Percentiles rank a stretch among this genome's conserved stretches.
Evolutionary conservation across 2,888 invertebrate genomes (phyloP).

Genomic region (Cacoxenus indagator): DNA sequence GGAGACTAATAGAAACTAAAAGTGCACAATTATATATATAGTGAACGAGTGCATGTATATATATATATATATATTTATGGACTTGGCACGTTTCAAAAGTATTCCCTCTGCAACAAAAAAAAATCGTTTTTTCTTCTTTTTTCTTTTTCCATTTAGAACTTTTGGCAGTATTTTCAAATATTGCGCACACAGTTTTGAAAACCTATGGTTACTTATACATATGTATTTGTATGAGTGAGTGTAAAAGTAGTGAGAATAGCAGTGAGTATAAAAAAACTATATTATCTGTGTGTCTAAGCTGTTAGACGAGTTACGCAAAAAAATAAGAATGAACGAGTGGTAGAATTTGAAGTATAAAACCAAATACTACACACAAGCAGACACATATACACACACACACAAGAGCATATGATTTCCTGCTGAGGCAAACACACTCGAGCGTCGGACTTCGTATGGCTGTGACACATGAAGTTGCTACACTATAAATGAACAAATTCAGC

Average conservation of each 20-base stretch:
- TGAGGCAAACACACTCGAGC: not conserved
- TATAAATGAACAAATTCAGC: not conserved
- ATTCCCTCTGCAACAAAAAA: no score
- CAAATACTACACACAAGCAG: not conserved
- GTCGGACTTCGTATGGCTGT: not conserved
- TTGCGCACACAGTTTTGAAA: not conserved
- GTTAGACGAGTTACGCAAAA: not conserved
- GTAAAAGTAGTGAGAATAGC: no score
- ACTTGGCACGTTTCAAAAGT: no score
- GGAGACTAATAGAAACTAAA: no score
- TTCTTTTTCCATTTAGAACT: slow-evolving; percentile 24
- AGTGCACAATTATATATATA: no score
- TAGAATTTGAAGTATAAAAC: slow-evolving; percentile 5
- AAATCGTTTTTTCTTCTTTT: not conserved
- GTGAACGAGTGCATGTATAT: no score
- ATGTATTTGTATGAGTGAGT: not conserved
- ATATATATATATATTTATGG: no score
- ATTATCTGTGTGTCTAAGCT: not conserved
- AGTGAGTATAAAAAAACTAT: not conserved
- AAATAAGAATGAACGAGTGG: not conserved
- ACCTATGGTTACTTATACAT: not conserved
- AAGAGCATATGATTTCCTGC: not conserved
- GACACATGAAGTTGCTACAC: not conserved
- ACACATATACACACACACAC: not conserved
- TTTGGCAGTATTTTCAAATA: slow-evolving; percentile 12